Conservation (phyloP, 2,113 vertebrate genomes). For the Daubentonia madagascariensis region DNA sequence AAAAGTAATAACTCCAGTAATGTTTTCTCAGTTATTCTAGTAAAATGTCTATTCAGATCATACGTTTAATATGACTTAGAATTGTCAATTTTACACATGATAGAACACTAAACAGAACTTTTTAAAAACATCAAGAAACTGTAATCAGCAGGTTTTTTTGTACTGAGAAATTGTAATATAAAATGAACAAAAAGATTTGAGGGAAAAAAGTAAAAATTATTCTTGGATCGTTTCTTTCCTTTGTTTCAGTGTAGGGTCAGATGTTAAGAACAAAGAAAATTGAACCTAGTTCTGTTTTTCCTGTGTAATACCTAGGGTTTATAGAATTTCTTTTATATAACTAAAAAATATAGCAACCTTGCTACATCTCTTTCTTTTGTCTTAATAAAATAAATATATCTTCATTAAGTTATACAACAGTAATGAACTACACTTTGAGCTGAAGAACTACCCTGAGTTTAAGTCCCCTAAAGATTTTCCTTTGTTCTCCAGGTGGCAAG, state of each 20-base stretch:
- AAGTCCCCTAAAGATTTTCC: not conserved
- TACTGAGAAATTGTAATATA: not conserved
- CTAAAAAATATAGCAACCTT: not conserved
- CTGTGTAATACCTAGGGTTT: not conserved
- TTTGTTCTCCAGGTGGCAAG: accelerated
- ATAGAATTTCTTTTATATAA: not conserved
- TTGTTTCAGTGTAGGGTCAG: not conserved
- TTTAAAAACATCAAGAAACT: not conserved
- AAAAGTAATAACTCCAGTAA: not conserved
- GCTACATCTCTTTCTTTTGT: not conserved
- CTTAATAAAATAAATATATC: not conserved
- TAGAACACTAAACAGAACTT: not conserved
- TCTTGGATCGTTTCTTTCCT: not conserved
- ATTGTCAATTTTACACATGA: conserved; percentile 32
- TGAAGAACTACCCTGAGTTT: not conserved
- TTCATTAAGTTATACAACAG: not conserved
- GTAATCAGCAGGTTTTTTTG: not conserved
- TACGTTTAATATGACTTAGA: not conserved
- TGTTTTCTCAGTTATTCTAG: not conserved
- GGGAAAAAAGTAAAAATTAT: not conserved
- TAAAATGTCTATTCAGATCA: not conserved
- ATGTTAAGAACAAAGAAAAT: not conserved
- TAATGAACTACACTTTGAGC: not conserved
- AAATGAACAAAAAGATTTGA: not conserved
- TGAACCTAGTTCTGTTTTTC: not conserved